Evolutionary conservation across 2,888 invertebrate species (phyloP), one percentile per base, ranked within the genome.

Genomic region (Cyaniris semiargus): DNA sequence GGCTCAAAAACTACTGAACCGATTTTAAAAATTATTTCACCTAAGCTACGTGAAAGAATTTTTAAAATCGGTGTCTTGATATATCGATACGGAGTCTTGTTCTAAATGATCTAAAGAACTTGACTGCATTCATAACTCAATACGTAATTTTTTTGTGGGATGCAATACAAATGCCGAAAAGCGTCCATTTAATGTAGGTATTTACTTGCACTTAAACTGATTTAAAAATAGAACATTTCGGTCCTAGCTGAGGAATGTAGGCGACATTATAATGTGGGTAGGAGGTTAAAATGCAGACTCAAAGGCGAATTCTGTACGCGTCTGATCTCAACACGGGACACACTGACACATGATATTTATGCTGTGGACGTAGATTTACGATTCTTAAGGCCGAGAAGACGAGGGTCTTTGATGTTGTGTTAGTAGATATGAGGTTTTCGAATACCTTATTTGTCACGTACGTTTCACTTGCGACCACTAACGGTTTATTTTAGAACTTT

Each of bases 241-340:
- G 58, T 58, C 58, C 8, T n/a, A 58, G 58, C 58, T 58, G 21
- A 21, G 58, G 60, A 60, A 60, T 60, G 3, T 56, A 58, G 27
- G 66, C 27, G 15, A 66, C 66, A 66, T 66, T 66, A 27, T 60
- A 60, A 60, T 31, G 27, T 66, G 66, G 27, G 66, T 5, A 15
- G 23, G 27, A 15, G 27, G 66, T 27, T 66, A 31, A 66, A 66
- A 66, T 31, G 27, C 27, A 66, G 13, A 3, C 71, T 34, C 38
- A 71, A 71, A 71, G 38, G 70, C 27, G 70, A 71, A 71, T 66
- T 66, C 66, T 66, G 66, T 15, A n/a, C 71, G 38, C 71, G 71
- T 71, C 21, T 71, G 27, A 27, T 66, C 66, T 31, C 27, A 66
- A 31, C 66, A 66, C 66, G 66, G 27, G 66, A 66, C 27, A 66